phyloP scores from a whole-genome alignment of 2,888 invertebrate species.

The Caenorhabditis imperialis region DNA sequence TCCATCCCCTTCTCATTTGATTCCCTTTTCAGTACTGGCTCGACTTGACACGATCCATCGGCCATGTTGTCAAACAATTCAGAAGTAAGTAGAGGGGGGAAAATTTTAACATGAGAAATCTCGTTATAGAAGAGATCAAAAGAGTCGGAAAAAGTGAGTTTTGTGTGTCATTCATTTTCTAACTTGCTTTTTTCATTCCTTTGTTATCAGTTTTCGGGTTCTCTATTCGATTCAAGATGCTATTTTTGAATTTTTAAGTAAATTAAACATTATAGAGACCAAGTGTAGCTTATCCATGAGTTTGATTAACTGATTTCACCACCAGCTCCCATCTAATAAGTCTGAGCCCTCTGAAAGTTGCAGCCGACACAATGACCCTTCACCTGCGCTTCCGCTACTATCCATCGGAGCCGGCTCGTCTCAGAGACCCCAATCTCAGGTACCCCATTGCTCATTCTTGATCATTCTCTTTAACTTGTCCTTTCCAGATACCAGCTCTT shows the following conservation, averaged over 20 bases:
- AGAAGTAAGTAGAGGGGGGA: slow-evolving; percentile 89
- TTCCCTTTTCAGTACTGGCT: slow-evolving; percentile 91
- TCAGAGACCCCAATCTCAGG: slow-evolving; percentile 94
- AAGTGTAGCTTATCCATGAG: too few species aligned
- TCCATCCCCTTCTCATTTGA: background rate
- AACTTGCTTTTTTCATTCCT: slow-evolving; percentile 4
- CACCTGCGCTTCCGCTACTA: slow-evolving; percentile 98
- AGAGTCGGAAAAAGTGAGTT: slow-evolving; percentile 58
- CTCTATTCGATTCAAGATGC: too few species aligned
- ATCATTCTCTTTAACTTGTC: slow-evolving; percentile 1
- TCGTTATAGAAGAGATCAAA: slow-evolving; percentile 44
- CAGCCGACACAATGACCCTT: slow-evolving; percentile 83
- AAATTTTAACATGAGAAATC: slow-evolving; percentile 12
- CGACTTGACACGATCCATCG: slow-evolving; percentile 88
- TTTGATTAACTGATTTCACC: too few species aligned
- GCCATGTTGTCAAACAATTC: slow-evolving; percentile 86
- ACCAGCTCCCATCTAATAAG: too few species aligned
- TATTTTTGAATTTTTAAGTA: too few species aligned
- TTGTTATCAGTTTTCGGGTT: background rate
- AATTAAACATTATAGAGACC: too few species aligned
- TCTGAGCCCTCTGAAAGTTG: too few species aligned
- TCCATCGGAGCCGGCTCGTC: slow-evolving; percentile 91
- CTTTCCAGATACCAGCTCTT: slow-evolving; percentile 87
- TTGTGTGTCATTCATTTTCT: slow-evolving; percentile 14
- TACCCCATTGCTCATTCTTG: slow-evolving; percentile 66